A percentile compares a stretch with the other conserved stretches of the same genome.
Conservation (phyloP, 2,888 invertebrate species). For the Synergus itoensis region DNA sequence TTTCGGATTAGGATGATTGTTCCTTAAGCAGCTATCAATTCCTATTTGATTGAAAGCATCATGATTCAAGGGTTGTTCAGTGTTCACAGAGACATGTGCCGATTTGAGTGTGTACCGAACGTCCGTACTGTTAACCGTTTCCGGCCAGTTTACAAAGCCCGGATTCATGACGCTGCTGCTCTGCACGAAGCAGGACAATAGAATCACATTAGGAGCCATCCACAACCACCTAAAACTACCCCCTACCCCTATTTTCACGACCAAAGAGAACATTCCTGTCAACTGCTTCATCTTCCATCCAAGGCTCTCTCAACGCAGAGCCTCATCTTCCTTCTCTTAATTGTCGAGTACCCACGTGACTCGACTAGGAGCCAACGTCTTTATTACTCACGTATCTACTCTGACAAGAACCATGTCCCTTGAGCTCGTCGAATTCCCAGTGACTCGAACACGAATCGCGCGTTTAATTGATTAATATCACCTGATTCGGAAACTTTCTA, state of each 20-base stretch:
- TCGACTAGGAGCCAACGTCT: slow-evolving; percentile 51
- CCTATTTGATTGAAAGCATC: slow-evolving; percentile 44
- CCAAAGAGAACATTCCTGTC: slow-evolving; percentile 15
- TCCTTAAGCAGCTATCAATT: slow-evolving; percentile 1
- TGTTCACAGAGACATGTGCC: slow-evolving; percentile 32
- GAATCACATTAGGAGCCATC: slow-evolving; percentile 70
- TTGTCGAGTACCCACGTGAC: slow-evolving; percentile 61
- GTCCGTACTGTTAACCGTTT: slow-evolving; percentile 74
- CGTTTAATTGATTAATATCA: slow-evolving; percentile 35
- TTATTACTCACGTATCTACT: slow-evolving; percentile 46
- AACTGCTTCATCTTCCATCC: slow-evolving; percentile 20
- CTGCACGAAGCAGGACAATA: slow-evolving; percentile 67
- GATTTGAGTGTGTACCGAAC: slow-evolving; percentile 60
- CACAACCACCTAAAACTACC: slow-evolving; percentile 62
- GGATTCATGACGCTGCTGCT: slow-evolving; percentile 63
- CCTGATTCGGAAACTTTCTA: not conserved
- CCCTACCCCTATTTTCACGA: slow-evolving; percentile 20
- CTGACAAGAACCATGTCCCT: slow-evolving; percentile 35
- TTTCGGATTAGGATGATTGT: not conserved
- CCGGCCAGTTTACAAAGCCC: slow-evolving; percentile 75
- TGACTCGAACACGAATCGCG: slow-evolving; percentile 33
- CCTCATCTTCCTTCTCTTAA: slow-evolving; percentile 55
- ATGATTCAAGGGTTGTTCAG: slow-evolving; percentile 48
- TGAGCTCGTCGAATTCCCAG: slow-evolving; percentile 29
- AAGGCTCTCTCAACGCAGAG: slow-evolving; percentile 38